Evolutionary conservation across 2,888 invertebrate genomes (phyloP).

Genomic region (Lithophane leautieri): DNA sequence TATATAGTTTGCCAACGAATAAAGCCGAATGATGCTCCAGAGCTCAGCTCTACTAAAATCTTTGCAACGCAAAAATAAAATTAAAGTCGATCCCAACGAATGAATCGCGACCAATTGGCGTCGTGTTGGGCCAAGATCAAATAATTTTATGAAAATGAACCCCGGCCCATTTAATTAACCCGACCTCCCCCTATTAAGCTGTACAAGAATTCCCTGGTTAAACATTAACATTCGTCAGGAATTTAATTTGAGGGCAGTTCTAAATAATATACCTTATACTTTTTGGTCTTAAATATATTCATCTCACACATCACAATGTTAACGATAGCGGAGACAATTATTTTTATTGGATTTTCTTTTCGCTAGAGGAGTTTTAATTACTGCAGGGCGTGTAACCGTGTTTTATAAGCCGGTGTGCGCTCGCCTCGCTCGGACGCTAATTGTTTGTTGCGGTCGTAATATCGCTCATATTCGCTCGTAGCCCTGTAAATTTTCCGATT

Average conservation of each 20-base stretch:
- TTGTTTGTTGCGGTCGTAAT: slow-evolving; percentile 83
- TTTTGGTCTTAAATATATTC: slow-evolving; percentile 79
- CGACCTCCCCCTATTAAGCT: slow-evolving; percentile 85
- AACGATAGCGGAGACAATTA: slow-evolving; percentile 81
- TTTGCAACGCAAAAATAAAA: slow-evolving; percentile 81
- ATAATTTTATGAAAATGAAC: slow-evolving; percentile 89
- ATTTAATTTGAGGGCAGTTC: slow-evolving; percentile 85
- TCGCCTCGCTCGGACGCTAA: slow-evolving; percentile 75
- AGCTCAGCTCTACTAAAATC: slow-evolving; percentile 66
- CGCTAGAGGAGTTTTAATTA: slow-evolving; percentile 86
- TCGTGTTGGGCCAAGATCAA: slow-evolving; percentile 84
- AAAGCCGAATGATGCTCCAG: slow-evolving; percentile 69
- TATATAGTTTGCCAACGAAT: slow-evolving; percentile 79
- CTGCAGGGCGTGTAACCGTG: slow-evolving; percentile 74
- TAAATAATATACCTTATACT: slow-evolving; percentile 83
- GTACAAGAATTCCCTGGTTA: slow-evolving; percentile 89
- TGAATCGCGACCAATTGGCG: slow-evolving; percentile 82
- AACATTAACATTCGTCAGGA: slow-evolving; percentile 88
- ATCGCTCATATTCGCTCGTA: slow-evolving; percentile 76
- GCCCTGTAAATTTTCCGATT: slow-evolving; percentile 76
- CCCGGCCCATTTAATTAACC: slow-evolving; percentile 89
- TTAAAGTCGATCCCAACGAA: slow-evolving; percentile 80
- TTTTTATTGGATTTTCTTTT: slow-evolving; percentile 85
- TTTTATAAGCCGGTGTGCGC: slow-evolving; percentile 74
- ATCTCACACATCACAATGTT: slow-evolving; percentile 79